Conservation (phyloP, 2,797 vertebrate species). For the Carapus acus region DNA sequence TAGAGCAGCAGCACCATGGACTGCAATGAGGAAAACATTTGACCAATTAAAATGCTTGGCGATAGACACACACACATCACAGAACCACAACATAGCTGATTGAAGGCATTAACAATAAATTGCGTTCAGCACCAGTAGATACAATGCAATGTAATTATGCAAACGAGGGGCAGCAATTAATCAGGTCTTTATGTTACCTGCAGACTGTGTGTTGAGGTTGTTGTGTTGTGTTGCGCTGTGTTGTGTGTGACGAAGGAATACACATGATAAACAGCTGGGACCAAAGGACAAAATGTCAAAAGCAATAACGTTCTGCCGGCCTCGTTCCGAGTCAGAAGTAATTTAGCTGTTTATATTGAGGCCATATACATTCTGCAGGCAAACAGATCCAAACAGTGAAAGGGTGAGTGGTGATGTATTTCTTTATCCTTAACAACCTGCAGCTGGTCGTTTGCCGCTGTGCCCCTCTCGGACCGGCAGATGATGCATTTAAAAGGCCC, state of each 20-base stretch:
- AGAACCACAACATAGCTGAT: no score
- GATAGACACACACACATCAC: no score
- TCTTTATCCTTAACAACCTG: conserved; percentile 20
- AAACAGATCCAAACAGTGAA: neutral
- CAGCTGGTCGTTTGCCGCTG: conserved; percentile 21
- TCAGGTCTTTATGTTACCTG: no score
- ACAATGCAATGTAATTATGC: neutral
- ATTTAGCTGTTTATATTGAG: conserved; percentile 31
- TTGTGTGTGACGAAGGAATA: no score
- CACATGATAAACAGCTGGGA: neutral
- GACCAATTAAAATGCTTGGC: no score
- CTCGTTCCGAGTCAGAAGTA: conserved; percentile 19
- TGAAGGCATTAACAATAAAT: no score
- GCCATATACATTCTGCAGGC: conserved; percentile 38
- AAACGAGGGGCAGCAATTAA: neutral
- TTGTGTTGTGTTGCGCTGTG: no score
- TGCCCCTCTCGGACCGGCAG: no score
- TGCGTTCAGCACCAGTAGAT: neutral
- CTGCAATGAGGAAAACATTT: conserved; percentile 59
- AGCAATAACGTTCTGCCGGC: conserved; percentile 18
- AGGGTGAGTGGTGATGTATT: neutral
- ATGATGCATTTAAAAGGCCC: no score
- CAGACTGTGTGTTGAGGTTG: no score
- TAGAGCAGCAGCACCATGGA: conserved; percentile 97
- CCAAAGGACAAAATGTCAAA: conserved; percentile 34